phyloP scores from a whole-genome alignment of 1,140 invertebrate genomes.

The Thaumatotibia leucotreta region DNA sequence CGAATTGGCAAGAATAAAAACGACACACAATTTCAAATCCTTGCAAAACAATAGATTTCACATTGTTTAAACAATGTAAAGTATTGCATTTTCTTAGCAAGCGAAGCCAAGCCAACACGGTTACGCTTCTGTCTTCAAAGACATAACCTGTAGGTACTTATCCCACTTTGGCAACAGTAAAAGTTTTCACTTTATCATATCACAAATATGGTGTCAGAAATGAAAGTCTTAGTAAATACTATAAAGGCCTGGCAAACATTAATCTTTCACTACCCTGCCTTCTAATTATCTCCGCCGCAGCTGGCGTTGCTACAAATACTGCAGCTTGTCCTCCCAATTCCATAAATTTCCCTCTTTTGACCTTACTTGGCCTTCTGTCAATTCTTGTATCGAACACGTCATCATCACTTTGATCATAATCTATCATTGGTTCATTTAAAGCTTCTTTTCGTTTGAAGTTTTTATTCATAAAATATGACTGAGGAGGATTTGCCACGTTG shows the following conservation, averaged over 20 bases:
- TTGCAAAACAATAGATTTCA: slow-evolving; percentile 10
- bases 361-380: slow-evolving; percentile 44
- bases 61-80: slow-evolving; percentile 9
- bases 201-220: neutral
- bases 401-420: slow-evolving; percentile 74
- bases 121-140: neutral
- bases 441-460: slow-evolving; percentile 55
- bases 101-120: neutral
- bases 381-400: slow-evolving; percentile 61
- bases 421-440: slow-evolving; percentile 64
- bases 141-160: neutral
- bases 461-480: slow-evolving; percentile 52
- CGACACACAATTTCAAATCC: neutral
- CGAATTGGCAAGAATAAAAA: neutral
- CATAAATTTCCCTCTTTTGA: slow-evolving; percentile 60
- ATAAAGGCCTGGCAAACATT: slow-evolving; percentile 63
- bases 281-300: slow-evolving; percentile 63
- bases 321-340: slow-evolving; percentile 60
- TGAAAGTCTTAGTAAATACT: slow-evolving; percentile 20
- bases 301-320: slow-evolving; percentile 66
- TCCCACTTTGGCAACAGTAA: neutral
- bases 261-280: slow-evolving; percentile 64
- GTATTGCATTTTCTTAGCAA: neutral
- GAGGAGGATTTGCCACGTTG: slow-evolving; percentile 43
- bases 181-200: neutral